Evolutionary conservation across 2,888 invertebrate genomes (phyloP).

Genomic region (Lithophane socia): DNA sequence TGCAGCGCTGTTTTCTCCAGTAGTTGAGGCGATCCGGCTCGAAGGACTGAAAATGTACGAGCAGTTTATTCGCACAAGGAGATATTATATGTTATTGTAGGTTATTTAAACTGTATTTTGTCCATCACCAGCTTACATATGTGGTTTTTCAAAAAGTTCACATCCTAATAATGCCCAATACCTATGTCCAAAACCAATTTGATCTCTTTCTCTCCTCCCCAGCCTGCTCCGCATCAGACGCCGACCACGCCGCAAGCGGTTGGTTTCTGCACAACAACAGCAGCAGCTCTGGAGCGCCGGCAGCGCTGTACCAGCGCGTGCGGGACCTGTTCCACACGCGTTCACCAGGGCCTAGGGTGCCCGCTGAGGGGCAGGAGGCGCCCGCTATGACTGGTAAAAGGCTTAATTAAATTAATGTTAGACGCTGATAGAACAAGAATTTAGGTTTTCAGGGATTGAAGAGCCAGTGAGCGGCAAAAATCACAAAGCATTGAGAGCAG

Average conservation of each 20-base stretch:
- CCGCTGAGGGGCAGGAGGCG: conserved; percentile 87
- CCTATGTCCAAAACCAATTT: background rate
- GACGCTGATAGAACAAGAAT: background rate
- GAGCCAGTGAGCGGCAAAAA: background rate
- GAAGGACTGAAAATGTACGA: conserved; percentile 1
- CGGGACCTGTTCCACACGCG: conserved; percentile 94
- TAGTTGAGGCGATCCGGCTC: background rate
- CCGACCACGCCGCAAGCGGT: conserved; percentile 88
- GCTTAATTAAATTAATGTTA: background rate
- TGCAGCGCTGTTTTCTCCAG: background rate
- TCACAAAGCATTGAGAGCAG: background rate
- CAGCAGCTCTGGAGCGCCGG: conserved; percentile 87
- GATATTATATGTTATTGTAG: background rate
- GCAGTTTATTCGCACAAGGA: background rate
- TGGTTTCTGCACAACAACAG: conserved; percentile 94
- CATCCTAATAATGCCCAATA: background rate
- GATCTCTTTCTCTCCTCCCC: conserved; percentile 31
- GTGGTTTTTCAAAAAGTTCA: background rate
- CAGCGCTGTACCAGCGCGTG: conserved; percentile 96
- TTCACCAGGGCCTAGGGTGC: conserved; percentile 85
- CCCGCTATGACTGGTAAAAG: conserved; percentile 88
- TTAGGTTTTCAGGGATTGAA: background rate
- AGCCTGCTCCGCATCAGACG: conserved; percentile 90
- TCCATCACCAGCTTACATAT: too few relatives aligned
- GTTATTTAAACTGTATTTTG: background rate